Evolutionary conservation across 2,113 vertebrate species (phyloP).

Genomic region (Suncus etruscus): DNA sequence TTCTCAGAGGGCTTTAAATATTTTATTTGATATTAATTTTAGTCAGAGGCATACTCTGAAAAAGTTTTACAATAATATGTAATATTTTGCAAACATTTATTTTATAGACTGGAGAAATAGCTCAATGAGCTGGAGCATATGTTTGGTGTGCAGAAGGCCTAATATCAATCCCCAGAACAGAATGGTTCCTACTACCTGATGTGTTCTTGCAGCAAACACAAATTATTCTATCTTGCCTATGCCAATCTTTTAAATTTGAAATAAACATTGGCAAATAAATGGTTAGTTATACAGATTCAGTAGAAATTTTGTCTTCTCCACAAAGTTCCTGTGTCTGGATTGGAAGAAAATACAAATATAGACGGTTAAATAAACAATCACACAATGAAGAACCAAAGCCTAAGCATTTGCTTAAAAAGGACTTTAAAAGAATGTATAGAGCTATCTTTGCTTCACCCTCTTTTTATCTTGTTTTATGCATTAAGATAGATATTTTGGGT

Average conservation of each 20-base stretch:
- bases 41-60: constrained; percentile 22
- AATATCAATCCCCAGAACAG: background rate
- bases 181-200: background rate
- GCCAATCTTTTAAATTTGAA: constrained; percentile 51
- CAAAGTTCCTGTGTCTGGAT: constrained; percentile 18
- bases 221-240: constrained; percentile 5
- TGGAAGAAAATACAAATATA: constrained; percentile 47
- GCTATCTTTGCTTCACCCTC: constrained; percentile 44
- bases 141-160: background rate
- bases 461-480: background rate
- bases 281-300: constrained; percentile 35
- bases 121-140: no score
- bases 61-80: constrained; percentile 6
- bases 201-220: background rate
- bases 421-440: constrained; percentile 40
- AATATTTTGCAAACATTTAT: constrained; percentile 24
- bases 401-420: constrained; percentile 31
- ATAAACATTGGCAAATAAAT: constrained; percentile 47
- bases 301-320: constrained; percentile 51
- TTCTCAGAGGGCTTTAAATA: background rate
- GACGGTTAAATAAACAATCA: constrained; percentile 28
- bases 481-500: constrained; percentile 7
- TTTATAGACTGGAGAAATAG: background rate
- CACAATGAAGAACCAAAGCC: constrained; percentile 25
- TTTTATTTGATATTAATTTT: constrained; percentile 19